A percentile compares a stretch with the other conserved stretches of the same genome.
These are phyloP conservation scores for Chlorospingus semifuscus DNA, from an alignment of 2,797 vertebrate genomes.

Conservation along the genomic window DNA sequence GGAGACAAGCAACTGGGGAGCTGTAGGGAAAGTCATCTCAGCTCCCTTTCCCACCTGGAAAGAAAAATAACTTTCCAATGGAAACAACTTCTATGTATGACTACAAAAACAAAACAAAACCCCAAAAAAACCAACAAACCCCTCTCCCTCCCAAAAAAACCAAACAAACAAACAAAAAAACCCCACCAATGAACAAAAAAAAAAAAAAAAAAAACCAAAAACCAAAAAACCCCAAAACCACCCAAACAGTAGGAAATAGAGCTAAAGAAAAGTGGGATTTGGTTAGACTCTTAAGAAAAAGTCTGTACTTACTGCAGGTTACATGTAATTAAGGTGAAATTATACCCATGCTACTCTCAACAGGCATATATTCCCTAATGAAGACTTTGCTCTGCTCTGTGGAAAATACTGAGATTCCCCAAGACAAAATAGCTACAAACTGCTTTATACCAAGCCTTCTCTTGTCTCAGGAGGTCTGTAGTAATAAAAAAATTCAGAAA, in stretches of 20 bases:
- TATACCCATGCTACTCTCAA: not conserved
- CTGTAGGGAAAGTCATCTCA: not conserved
- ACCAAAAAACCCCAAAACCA: not conserved
- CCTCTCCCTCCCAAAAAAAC: not conserved
- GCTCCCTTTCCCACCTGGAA: not conserved
- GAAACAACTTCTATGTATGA: not conserved
- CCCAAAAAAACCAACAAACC: no score
- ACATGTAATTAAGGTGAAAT: not conserved
- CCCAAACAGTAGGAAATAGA: not conserved
- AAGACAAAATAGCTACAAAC: not conserved
- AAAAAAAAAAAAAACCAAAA: no score
- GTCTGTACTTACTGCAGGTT: not conserved
- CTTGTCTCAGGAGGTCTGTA: not conserved
- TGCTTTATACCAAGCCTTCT: not conserved
- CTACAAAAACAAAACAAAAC: not conserved
- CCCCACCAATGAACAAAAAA: not conserved
- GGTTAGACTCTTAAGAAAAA: not conserved
- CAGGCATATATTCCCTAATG: not conserved
- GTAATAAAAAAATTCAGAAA: not conserved
- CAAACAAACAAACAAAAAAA: no score
- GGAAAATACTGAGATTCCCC: not conserved
- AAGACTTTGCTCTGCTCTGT: rapidly evolving
- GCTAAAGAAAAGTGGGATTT: not conserved
- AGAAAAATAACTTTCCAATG: not conserved
- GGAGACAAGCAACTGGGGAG: not conserved